These are phyloP conservation scores for Apostichopus japonicus DNA, from an alignment of 35 echinoderm and acorn worm genomes.

Conservation along the genomic window DNA sequence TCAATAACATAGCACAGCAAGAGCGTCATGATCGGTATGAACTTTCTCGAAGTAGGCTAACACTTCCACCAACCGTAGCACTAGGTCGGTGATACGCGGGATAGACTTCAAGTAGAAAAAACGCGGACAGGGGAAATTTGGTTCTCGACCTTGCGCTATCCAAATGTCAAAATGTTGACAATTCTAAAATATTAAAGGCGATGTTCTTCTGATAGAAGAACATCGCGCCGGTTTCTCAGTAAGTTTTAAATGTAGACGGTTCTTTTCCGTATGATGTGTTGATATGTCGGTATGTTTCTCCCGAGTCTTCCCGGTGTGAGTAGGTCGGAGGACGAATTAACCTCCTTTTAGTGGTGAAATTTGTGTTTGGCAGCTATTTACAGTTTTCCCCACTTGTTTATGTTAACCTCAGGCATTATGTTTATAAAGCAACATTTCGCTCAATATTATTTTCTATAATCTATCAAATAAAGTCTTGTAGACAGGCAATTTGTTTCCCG, in stretches of 20 bases:
- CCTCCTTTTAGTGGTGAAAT: not conserved
- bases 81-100: slow-evolving; percentile 43
- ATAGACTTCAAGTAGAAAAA: slow-evolving; percentile 72
- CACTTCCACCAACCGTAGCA: slow-evolving; percentile 44
- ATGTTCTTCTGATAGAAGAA: slow-evolving; percentile 40
- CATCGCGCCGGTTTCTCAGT: slow-evolving; percentile 52
- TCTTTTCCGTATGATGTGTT: slow-evolving; percentile 57
- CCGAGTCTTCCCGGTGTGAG: slow-evolving; percentile 28
- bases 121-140: slow-evolving; percentile 56
- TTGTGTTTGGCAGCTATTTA: no score
- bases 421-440: no score
- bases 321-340: slow-evolving; percentile 5
- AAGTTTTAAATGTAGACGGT: slow-evolving; percentile 63
- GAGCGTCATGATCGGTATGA: no score
- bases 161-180: slow-evolving; percentile 59
- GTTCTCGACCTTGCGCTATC: slow-evolving; percentile 54
- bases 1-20: not conserved
- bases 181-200: slow-evolving; percentile 24
- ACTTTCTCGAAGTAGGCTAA: slow-evolving; percentile 7
- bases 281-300: slow-evolving; percentile 56
- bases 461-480: no score
- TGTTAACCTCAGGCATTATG: no score
- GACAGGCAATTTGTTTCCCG: no score
- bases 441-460: no score
- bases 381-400: no score